Conservation (phyloP, 1,140 invertebrate genomes). For the Drosophila triauraria region DNA sequence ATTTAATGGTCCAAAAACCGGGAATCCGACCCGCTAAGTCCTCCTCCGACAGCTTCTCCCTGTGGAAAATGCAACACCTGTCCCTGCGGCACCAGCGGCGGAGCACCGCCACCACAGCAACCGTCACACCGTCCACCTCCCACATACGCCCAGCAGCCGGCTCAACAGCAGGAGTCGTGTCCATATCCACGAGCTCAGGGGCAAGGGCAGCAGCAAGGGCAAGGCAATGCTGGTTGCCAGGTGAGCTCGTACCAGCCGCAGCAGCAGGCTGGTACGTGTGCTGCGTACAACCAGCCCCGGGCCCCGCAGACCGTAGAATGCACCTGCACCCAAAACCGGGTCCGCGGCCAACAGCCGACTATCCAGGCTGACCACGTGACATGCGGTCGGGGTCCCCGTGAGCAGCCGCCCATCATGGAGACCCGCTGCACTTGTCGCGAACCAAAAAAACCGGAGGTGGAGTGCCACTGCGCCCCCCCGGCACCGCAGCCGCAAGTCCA, state of each 20-base stretch:
- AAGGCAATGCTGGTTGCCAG: neutral
- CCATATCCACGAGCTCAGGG: neutral
- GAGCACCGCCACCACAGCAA: constrained; percentile 2
- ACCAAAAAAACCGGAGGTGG: neutral
- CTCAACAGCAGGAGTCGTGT: neutral
- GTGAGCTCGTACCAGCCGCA: neutral
- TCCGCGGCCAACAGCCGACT: neutral
- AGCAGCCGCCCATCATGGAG: neutral
- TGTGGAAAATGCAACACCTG: constrained; percentile 62
- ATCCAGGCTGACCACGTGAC: constrained; percentile 42
- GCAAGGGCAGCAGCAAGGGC: neutral
- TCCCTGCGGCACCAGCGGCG: constrained; percentile 48
- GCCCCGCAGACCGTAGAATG: constrained; percentile 34
- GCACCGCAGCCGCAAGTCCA: neutral
- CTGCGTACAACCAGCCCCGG: neutral
- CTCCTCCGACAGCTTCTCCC: constrained; percentile 24
- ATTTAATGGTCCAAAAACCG: neutral
- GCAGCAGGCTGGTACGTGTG: neutral
- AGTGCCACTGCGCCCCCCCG: constrained; percentile 28
- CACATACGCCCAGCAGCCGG: constrained; percentile 2
- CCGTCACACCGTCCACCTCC: neutral
- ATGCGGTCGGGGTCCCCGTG: constrained; percentile 19
- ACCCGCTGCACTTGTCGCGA: constrained; percentile 41
- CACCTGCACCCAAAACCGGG: constrained; percentile 24
- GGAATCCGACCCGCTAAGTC: neutral